Evolutionary conservation across 2,888 invertebrate genomes (phyloP).

Genomic region (Acrocyrtus sp.): DNA sequence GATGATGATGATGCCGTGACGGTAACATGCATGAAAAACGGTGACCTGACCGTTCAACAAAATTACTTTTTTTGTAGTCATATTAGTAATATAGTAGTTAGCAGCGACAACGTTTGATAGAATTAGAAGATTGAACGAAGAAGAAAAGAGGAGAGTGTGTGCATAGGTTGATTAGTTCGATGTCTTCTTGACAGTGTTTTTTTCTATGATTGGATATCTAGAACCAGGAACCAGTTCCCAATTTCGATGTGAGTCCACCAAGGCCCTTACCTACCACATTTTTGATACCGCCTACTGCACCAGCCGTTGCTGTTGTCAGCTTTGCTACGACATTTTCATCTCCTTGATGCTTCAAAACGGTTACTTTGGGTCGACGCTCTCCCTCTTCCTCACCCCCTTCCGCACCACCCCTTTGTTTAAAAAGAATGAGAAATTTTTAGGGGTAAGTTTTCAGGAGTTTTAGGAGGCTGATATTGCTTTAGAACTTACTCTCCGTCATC

Average conservation of each 20-base stretch:
- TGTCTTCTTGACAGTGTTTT: too few species aligned
- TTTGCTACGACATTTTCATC: conserved; percentile 80
- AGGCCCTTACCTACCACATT: conserved; percentile 91
- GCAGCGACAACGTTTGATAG: too few species aligned
- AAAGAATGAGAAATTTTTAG: neutral
- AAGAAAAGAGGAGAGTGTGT: neutral
- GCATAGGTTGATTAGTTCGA: neutral
- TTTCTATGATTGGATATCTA: too few species aligned
- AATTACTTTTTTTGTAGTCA: too few species aligned
- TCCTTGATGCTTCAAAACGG: conserved; percentile 73
- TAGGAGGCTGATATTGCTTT: neutral
- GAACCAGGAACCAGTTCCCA: conserved; percentile 73
- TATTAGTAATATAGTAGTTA: conserved; percentile 5
- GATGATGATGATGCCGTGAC: too few species aligned
- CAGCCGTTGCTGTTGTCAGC: conserved; percentile 81
- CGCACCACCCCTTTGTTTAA: conserved; percentile 67
- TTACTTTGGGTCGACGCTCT: conserved; percentile 71
- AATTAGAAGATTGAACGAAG: neutral
- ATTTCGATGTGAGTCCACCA: conserved; percentile 88
- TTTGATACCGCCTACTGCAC: conserved; percentile 88
- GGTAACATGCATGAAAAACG: too few species aligned
- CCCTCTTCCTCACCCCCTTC: conserved; percentile 73
- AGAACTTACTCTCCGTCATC: conserved; percentile 59
- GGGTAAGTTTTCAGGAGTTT: too few species aligned
- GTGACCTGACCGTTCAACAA: too few species aligned